Evolutionary conservation across 1,140 invertebrate species (phyloP).

Genomic region (Phthorimaea operculella): DNA sequence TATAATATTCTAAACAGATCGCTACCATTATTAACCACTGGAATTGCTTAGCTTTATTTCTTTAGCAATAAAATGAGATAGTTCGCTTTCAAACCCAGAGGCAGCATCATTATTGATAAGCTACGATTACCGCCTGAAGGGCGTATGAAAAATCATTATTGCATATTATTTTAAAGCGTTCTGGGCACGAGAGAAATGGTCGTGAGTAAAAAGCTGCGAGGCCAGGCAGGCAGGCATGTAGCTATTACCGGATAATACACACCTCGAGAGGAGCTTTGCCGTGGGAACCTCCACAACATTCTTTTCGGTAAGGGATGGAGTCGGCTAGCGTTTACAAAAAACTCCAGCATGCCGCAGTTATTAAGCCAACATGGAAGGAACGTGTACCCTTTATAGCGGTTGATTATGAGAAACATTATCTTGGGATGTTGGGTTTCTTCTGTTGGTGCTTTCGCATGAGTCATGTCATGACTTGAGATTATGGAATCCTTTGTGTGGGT

Average conservation of each 20-base stretch:
- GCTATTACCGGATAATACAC: constrained; percentile 36
- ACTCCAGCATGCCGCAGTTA: constrained; percentile 13
- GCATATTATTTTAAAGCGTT: constrained; percentile 2
- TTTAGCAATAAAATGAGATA: too few species aligned
- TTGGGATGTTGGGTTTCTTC: neutral
- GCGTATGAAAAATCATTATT: constrained; percentile 4
- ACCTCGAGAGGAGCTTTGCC: constrained; percentile 13
- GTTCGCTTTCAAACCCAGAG: neutral
- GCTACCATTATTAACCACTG: too few species aligned
- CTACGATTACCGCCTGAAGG: constrained; percentile 4
- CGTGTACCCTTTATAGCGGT: constrained; percentile 20
- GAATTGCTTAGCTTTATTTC: too few species aligned
- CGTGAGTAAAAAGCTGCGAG: constrained; percentile 18
- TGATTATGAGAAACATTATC: constrained; percentile 20
- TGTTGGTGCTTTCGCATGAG: neutral
- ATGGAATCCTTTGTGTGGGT: too few species aligned
- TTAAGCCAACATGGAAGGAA: constrained; percentile 14
- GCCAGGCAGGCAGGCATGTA: constrained; percentile 27
- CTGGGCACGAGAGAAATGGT: constrained; percentile 2
- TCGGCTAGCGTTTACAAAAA: constrained; percentile 14
- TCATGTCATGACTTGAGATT: too few species aligned
- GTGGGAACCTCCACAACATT: constrained; percentile 39
- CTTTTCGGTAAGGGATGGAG: constrained; percentile 21
- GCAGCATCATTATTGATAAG: constrained; percentile 3
- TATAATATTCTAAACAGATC: too few species aligned